Conservation (phyloP, 2,113 vertebrate genomes). For the Eulemur rufifrons region DNA sequence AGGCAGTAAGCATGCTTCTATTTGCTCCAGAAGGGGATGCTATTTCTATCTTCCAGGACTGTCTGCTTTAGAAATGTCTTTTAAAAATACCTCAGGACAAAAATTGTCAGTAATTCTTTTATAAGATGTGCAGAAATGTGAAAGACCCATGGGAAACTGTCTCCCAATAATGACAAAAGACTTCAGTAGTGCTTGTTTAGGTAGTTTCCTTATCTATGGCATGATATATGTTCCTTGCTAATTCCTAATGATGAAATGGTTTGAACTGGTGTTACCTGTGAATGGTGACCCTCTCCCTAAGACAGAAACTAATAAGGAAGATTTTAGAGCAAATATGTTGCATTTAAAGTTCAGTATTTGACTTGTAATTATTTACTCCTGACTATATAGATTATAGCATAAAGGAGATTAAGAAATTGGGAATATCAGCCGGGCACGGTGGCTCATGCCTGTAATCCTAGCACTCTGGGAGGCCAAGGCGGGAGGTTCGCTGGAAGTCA, state of each 20-base stretch:
- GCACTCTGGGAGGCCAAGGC: too few species aligned
- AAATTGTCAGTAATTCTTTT: background rate
- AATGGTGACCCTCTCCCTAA: background rate
- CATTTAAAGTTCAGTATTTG: background rate
- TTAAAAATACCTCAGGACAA: constrained; percentile 20
- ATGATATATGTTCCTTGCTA: background rate
- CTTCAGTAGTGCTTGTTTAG: background rate
- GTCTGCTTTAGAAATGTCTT: background rate
- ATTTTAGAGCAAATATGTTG: background rate
- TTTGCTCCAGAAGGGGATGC: background rate
- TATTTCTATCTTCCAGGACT: background rate
- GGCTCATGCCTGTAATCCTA: too few species aligned
- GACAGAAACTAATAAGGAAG: background rate
- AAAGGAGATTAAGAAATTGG: background rate
- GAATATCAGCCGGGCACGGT: background rate
- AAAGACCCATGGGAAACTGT: background rate
- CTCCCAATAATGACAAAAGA: background rate
- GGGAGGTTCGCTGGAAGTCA: too few species aligned
- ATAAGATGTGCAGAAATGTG: constrained; percentile 15
- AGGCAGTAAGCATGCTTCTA: background rate
- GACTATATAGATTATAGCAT: background rate
- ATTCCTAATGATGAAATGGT: background rate
- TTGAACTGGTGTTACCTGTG: background rate
- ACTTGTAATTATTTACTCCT: background rate
- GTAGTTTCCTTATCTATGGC: background rate